These are phyloP conservation scores for Anastatus disparis DNA, from an alignment of 1,140 invertebrate genomes.

Conservation along the genomic window DNA sequence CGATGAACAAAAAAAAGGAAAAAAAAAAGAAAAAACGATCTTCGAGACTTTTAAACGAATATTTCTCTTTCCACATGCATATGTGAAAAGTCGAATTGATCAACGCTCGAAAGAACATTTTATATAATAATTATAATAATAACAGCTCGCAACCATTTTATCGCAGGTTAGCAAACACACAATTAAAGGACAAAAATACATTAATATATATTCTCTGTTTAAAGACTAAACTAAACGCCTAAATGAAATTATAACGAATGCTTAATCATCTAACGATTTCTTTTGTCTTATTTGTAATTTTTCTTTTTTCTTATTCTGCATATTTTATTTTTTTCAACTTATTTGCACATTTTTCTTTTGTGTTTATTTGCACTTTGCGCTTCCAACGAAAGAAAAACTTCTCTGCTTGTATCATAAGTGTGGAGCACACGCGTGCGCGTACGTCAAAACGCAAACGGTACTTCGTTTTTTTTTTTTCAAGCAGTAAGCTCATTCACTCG, in stretches of 20 bases:
- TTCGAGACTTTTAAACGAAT: not conserved
- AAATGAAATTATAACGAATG: constrained; percentile 25
- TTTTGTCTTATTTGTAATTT: too few relatives aligned
- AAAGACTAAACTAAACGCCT: constrained; percentile 19
- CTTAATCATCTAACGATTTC: too few relatives aligned
- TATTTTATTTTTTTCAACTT: too few relatives aligned
- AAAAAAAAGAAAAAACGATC: not conserved
- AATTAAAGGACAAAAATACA: constrained; percentile 30
- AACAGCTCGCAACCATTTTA: not conserved
- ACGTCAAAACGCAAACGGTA: not conserved
- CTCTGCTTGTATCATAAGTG: too few relatives aligned
- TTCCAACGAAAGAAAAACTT: not conserved
- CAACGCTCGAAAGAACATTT: not conserved
- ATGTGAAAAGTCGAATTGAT: not conserved
- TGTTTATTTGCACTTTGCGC: constrained; percentile 30
- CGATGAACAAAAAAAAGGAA: constrained; percentile 2
- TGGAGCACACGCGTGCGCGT: not conserved
- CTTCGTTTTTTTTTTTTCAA: too few relatives aligned
- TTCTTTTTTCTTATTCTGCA: too few relatives aligned
- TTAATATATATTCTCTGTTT: constrained; percentile 23
- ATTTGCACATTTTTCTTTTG: not conserved
- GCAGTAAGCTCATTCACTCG: too few relatives aligned
- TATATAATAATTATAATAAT: too few relatives aligned
- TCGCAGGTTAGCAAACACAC: constrained; percentile 7
- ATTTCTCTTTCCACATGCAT: too few relatives aligned